A percentile compares a stretch with the other conserved stretches of the same genome.
phyloP scores from a whole-genome alignment of 2,888 invertebrate genomes.

The Drosophila lacicola region DNA sequence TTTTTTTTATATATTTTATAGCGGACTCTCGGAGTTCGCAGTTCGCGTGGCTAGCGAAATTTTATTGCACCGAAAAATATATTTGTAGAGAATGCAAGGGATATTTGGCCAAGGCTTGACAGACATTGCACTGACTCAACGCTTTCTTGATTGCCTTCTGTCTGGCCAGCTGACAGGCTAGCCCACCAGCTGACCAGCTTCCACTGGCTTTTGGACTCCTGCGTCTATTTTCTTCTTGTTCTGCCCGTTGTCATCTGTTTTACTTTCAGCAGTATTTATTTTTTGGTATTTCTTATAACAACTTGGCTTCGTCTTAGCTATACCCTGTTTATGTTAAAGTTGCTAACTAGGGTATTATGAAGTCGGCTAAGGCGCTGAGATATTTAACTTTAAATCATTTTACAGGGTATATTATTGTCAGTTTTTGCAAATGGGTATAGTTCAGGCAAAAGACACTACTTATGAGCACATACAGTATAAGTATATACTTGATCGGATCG shows the following conservation, averaged over 20 bases:
- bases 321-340: slow-evolving; percentile 13
- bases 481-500: too few species aligned
- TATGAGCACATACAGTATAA: too few species aligned
- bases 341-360: too few species aligned
- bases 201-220: slow-evolving; percentile 16
- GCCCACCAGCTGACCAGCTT: slow-evolving; percentile 21
- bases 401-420: too few species aligned
- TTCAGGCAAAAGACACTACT: too few species aligned
- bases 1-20: background rate
- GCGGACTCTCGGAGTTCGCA: background rate
- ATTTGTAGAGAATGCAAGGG: slow-evolving; percentile 11
- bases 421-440: too few species aligned
- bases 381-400: too few species aligned
- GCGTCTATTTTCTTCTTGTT: background rate
- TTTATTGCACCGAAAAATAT: slow-evolving; percentile 14
- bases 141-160: slow-evolving; percentile 40
- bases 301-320: slow-evolving; percentile 20
- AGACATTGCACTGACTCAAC: slow-evolving; percentile 24
- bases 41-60: slow-evolving; percentile 17
- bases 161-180: slow-evolving; percentile 18
- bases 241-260: slow-evolving; percentile 31
- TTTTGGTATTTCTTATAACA: slow-evolving; percentile 21
- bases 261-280: slow-evolving; percentile 15
- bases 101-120: slow-evolving; percentile 48
- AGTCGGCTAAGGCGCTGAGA: background rate